These are phyloP conservation scores for Unio pictorum DNA, from an alignment of 2,888 invertebrate genomes.

Conservation along the genomic window DNA sequence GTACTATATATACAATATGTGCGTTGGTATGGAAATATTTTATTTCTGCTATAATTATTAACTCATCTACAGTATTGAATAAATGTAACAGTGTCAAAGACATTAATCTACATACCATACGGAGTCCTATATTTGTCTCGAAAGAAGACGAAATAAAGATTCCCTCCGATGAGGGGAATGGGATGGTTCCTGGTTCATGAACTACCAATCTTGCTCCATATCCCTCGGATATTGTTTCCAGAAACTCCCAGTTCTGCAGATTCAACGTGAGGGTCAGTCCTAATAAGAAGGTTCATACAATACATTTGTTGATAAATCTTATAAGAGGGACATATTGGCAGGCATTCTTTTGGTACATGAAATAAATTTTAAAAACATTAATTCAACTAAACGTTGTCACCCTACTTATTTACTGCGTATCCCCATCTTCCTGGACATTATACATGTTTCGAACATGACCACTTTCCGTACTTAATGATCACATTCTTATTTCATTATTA, in stretches of 20 bases:
- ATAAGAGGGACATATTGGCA: too few relatives aligned
- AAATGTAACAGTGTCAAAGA: background rate
- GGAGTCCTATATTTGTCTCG: conserved; percentile 47
- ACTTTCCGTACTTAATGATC: too few relatives aligned
- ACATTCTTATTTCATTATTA: too few relatives aligned
- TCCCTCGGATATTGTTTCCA: conserved; percentile 42
- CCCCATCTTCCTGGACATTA: too few relatives aligned
- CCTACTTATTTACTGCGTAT: too few relatives aligned
- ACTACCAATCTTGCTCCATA: conserved; percentile 47
- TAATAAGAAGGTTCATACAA: conserved; percentile 5
- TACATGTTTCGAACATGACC: too few relatives aligned
- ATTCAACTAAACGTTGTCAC: too few relatives aligned
- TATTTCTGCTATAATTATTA: background rate
- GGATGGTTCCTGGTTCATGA: conserved; percentile 37
- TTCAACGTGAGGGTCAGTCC: conserved; percentile 50
- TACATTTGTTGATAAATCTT: background rate
- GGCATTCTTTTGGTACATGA: too few relatives aligned
- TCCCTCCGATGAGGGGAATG: conserved; percentile 49
- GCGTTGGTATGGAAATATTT: too few relatives aligned
- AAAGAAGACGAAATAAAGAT: conserved; percentile 30
- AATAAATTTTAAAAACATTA: too few relatives aligned
- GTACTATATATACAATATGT: too few relatives aligned
- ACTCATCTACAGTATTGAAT: background rate
- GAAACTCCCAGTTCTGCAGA: conserved; percentile 47
- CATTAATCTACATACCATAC: conserved; percentile 32